phyloP scores from a whole-genome alignment of 2,888 invertebrate genomes.

The Chelonus formosanus region DNA sequence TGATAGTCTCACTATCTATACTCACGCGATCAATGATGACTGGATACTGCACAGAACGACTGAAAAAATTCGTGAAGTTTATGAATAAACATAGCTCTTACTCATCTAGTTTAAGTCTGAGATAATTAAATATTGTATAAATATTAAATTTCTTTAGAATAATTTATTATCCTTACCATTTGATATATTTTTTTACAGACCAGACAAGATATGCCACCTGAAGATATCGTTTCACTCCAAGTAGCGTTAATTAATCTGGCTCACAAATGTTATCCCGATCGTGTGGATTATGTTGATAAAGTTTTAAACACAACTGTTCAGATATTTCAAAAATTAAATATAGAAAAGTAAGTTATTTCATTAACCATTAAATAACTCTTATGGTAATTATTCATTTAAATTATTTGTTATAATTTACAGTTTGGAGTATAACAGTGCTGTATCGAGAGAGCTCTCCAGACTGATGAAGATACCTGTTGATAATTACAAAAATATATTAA shows the following conservation, averaged over 20 bases:
- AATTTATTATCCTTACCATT: background rate
- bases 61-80: constrained; percentile 42
- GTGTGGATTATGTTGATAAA: constrained; percentile 94
- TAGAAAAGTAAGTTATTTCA: constrained; percentile 73
- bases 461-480: constrained; percentile 94
- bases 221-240: constrained; percentile 95
- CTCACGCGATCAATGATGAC: constrained; percentile 47
- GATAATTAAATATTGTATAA: constrained; percentile 35
- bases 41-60: constrained; percentile 47
- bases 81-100: constrained; percentile 44
- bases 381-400: too few relatives aligned
- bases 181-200: constrained; percentile 69
- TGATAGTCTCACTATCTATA: too few relatives aligned
- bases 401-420: constrained; percentile 61
- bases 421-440: constrained; percentile 80
- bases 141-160: background rate
- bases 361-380: too few relatives aligned
- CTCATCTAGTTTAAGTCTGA: constrained; percentile 63
- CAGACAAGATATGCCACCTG: constrained; percentile 92
- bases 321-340: constrained; percentile 87
- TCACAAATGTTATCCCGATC: constrained; percentile 94
- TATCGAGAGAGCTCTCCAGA: constrained; percentile 92
- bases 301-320: constrained; percentile 91
- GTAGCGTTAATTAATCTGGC: constrained; percentile 94
- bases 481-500: constrained; percentile 91